Evolutionary conservation across 2,888 invertebrate genomes (phyloP), one percentile per base, ranked within the genome.

Genomic region (Panzeria rudis): DNA sequence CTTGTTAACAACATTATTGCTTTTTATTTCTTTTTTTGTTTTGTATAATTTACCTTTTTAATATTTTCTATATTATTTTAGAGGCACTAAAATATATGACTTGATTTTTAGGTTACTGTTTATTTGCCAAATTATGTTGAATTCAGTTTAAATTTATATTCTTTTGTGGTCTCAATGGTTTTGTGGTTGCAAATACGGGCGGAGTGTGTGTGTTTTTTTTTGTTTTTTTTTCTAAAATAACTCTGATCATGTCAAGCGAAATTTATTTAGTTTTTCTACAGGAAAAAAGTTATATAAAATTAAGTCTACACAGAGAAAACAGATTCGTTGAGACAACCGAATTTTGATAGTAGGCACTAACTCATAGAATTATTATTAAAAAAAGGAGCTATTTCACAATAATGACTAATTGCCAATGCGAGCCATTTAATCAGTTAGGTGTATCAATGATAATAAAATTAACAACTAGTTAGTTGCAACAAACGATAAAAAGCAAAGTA

Each of bases 91-190:
- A 44, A 8, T 66, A 13, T 23, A 8, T 44, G 32, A 11, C 13
- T 44, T 20, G 25, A 47, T 41, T 81, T 82, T 77, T 59, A 77
- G 85, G 73, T 83, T 79, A 44, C 47, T 73, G 17, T 54, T 56
- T 44, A 71, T 68, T 78, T 79, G 50, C 75, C 69, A 64, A 85
- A 83, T 75, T 79, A 56, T 69, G 64, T 75, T 83, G 50, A 52
- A 56, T 73, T 83, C 75, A 86, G 85, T 86, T 78, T 62, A 35
- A 38, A 56, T 79, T 83, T 17, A 72, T 41, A 78, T 73, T 83
- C 83, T 77, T 73, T 50, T 17, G 66, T 25, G 66, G 41, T 66
- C 66, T 25, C 23, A 71, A 56, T 38, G n/a, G 23, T 44, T 56
- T 56, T 20, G 32, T 15, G 44, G 41, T 41, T 73, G 11, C 38